Percentiles rank a stretch among this genome's conserved stretches.
Evolutionary conservation across 2,113 vertebrate species (phyloP).

Genomic region (Aythya baeri): DNA sequence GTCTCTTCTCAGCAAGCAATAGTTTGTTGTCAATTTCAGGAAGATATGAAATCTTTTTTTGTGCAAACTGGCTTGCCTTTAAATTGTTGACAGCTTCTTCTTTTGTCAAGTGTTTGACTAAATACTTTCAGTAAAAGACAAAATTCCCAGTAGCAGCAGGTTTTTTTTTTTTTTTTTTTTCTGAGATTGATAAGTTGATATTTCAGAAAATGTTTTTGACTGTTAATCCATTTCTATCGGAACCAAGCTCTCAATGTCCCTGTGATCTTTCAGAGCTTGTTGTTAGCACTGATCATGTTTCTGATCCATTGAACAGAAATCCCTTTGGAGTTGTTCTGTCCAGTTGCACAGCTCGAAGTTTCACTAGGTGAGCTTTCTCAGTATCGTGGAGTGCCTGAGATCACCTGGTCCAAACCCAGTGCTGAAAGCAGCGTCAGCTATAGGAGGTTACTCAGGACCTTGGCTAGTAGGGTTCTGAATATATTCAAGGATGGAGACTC

Average conservation of each 20-base stretch:
- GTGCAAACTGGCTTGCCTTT: background rate
- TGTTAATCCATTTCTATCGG: background rate
- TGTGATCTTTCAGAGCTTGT: background rate
- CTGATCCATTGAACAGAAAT: background rate
- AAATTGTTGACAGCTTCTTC: background rate
- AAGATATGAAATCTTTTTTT: background rate
- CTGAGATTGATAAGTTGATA: background rate
- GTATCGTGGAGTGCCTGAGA: background rate
- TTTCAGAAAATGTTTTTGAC: background rate
- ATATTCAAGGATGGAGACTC: background rate
- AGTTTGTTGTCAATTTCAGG: background rate
- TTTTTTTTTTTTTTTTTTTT: background rate
- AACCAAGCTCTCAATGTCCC: background rate
- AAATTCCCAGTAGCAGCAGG: background rate
- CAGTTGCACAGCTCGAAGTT: background rate
- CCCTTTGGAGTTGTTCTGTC: background rate
- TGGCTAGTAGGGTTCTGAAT: background rate
- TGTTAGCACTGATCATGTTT: background rate
- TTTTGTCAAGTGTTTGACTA: background rate
- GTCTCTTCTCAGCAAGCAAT: background rate
- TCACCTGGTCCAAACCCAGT: background rate
- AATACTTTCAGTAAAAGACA: background rate
- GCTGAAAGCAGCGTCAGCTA: background rate
- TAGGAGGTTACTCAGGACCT: background rate
- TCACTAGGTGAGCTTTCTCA: background rate